Percentiles rank a stretch among this genome's conserved stretches.
Evolutionary conservation across 2,113 vertebrate genomes (phyloP).

Genomic region (Sclerurus mexicanus): DNA sequence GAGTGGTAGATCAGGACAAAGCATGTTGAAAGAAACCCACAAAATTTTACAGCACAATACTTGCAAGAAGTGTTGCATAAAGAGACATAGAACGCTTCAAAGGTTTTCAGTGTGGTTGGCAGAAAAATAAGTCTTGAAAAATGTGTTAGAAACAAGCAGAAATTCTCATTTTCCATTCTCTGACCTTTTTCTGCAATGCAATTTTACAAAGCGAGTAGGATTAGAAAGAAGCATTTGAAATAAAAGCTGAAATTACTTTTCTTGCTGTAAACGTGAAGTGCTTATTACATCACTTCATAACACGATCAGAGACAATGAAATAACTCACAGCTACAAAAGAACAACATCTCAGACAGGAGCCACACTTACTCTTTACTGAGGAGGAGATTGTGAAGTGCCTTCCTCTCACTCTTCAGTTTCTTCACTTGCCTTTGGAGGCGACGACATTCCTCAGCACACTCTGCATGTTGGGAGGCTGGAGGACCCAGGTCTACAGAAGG

Average conservation of each 20-base stretch:
- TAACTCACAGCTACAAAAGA: background rate
- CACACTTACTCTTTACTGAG: conserved; percentile 78
- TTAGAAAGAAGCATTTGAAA: background rate
- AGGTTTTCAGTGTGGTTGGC: background rate
- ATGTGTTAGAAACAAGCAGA: background rate
- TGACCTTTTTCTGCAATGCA: background rate
- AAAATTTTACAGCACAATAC: background rate
- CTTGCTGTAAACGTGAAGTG: background rate
- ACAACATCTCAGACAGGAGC: background rate
- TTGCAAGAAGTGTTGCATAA: background rate
- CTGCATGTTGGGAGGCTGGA: background rate
- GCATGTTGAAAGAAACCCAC: background rate
- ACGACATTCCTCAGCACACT: conserved; percentile 49
- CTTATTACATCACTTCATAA: background rate
- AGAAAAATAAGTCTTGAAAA: background rate
- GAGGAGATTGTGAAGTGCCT: conserved; percentile 72
- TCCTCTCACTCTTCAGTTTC: conserved; percentile 74
- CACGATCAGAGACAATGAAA: background rate
- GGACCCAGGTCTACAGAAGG: background rate
- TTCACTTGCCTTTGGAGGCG: conserved; percentile 61
- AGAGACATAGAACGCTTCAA: background rate
- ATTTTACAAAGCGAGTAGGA: background rate
- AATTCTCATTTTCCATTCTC: background rate
- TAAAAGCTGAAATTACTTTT: background rate
- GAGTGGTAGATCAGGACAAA: background rate